phyloP scores from a whole-genome alignment of 2,113 vertebrate genomes.

The Thunnus thynnus region DNA sequence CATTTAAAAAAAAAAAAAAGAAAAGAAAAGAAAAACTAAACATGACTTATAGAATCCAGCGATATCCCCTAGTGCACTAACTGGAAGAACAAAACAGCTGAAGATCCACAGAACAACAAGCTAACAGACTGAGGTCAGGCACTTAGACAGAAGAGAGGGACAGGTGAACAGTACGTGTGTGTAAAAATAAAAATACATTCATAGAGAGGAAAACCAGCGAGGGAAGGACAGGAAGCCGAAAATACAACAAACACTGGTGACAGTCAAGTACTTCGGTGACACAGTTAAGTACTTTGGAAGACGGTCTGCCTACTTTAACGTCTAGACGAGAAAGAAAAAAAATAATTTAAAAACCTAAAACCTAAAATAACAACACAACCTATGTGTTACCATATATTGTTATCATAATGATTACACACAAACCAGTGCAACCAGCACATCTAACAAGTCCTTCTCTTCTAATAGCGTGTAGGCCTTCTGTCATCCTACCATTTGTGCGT shows the following conservation, averaged over 20 bases:
- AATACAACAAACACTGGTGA: constrained; percentile 6
- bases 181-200: constrained; percentile 35
- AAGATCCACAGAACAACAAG: constrained; percentile 25
- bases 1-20: constrained; percentile 32
- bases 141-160: constrained; percentile 67
- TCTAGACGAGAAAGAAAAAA: not conserved
- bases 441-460: constrained; percentile 15
- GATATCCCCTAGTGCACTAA: constrained; percentile 45
- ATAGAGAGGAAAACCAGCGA: constrained; percentile 26
- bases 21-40: constrained; percentile 14
- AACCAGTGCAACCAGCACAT: constrained; percentile 40
- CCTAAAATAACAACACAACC: constrained; percentile 34
- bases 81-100: constrained; percentile 23
- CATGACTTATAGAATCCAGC: constrained; percentile 43
- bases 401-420: constrained; percentile 37
- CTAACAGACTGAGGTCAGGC: constrained; percentile 68
- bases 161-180: not conserved
- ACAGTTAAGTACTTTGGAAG: constrained; percentile 52
- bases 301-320: constrained; percentile 38
- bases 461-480: not conserved
- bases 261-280: not conserved
- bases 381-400: constrained; percentile 22
- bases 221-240: constrained; percentile 1
- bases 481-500: constrained; percentile 17
- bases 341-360: constrained; percentile 58